A percentile compares a stretch with the other conserved stretches of the same genome.
phyloP scores from a whole-genome alignment of 2,888 invertebrate species.

The Cylloceria caligata region DNA sequence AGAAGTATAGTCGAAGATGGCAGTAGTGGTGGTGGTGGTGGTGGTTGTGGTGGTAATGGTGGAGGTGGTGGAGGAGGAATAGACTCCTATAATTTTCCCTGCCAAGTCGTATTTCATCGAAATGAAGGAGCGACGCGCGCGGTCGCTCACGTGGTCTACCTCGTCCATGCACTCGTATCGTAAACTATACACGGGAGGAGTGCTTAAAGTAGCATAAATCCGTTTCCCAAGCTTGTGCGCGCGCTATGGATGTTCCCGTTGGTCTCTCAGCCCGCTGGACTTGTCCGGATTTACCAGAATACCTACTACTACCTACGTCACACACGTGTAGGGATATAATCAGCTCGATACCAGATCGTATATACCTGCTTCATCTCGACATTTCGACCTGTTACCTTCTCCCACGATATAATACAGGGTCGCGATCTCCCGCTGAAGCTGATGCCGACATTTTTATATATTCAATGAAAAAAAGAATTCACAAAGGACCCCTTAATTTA shows the following conservation, averaged over 20 bases:
- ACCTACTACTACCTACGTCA: constrained; percentile 37
- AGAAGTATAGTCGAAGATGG: constrained; percentile 8
- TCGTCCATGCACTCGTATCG: constrained; percentile 68
- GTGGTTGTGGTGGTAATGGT: constrained; percentile 25
- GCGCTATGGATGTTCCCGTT: constrained; percentile 57
- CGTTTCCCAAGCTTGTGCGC: constrained; percentile 68
- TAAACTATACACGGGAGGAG: constrained; percentile 73
- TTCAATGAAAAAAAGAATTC: too few species aligned
- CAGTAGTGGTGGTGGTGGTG: constrained; percentile 16
- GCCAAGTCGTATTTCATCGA: constrained; percentile 75
- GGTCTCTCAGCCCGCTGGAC: constrained; percentile 20
- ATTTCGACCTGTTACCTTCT: constrained; percentile 40
- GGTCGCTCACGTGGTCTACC: constrained; percentile 46
- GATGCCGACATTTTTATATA: too few species aligned
- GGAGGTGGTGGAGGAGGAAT: constrained; percentile 31
- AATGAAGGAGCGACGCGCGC: constrained; percentile 67
- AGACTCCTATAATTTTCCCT: constrained; percentile 69
- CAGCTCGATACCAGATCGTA: constrained; percentile 7
- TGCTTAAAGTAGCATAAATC: constrained; percentile 78
- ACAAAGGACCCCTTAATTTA: too few species aligned
- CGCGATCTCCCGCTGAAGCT: background rate
- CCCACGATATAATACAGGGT: constrained; percentile 14
- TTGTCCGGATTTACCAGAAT: constrained; percentile 53
- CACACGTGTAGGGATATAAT: constrained; percentile 29
- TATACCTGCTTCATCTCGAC: constrained; percentile 4